These are phyloP conservation scores for Crocidura indochinensis DNA, from an alignment of 2,797 vertebrate genomes.

Conservation along the genomic window DNA sequence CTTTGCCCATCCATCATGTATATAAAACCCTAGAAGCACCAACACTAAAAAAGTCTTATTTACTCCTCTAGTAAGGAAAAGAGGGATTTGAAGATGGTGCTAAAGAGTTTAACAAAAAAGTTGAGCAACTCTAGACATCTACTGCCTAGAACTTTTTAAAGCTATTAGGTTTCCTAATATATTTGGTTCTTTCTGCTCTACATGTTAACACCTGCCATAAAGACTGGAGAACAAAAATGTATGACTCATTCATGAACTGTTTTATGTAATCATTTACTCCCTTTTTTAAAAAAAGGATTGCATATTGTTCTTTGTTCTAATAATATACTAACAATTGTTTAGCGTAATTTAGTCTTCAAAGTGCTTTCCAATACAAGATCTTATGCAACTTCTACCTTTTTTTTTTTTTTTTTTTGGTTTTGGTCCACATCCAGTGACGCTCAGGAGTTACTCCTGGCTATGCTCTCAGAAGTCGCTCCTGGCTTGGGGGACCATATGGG, in stretches of 20 bases:
- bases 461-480: too few relatives aligned
- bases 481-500: too few relatives aligned
- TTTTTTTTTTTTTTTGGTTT: too few relatives aligned
- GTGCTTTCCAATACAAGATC: not conserved
- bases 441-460: too few relatives aligned
- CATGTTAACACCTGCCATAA: conserved; percentile 25
- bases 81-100: not conserved
- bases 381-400: not conserved
- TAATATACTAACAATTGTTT: conserved; percentile 25
- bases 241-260: conserved; percentile 41
- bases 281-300: conserved; percentile 9
- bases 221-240: conserved; percentile 38
- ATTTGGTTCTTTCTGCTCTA: conserved; percentile 61
- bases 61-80: conserved; percentile 13
- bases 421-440: too few relatives aligned
- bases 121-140: not conserved
- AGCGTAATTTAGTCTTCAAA: not conserved
- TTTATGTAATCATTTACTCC: conserved; percentile 66
- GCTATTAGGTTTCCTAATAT: conserved; percentile 15
- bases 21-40: not conserved
- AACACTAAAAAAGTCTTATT: not conserved
- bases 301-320: conserved; percentile 1
- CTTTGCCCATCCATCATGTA: not conserved
- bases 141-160: not conserved
- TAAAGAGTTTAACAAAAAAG: conserved; percentile 36